phyloP scores from a whole-genome alignment of 2,113 vertebrate species.

The Cricetomys ansorgei region DNA sequence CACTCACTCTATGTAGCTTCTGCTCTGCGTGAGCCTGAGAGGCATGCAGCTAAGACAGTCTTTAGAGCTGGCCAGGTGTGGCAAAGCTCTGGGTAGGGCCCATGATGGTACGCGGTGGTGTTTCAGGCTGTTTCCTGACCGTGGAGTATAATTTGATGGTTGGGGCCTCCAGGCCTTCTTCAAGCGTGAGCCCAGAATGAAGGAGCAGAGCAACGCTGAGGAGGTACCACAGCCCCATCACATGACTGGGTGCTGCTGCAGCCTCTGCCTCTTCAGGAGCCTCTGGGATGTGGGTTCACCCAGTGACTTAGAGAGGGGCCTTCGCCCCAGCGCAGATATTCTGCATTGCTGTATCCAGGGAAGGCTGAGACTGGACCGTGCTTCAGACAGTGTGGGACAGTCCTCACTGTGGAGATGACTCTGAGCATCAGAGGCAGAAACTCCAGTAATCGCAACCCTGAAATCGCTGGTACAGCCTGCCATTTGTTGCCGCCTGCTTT shows the following conservation, averaged over 20 bases:
- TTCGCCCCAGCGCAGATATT: neutral
- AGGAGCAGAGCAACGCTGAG: neutral
- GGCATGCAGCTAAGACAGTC: fast-evolving
- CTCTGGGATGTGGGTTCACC: too few species aligned
- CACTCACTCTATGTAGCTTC: neutral
- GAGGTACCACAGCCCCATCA: neutral
- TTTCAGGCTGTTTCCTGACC: neutral
- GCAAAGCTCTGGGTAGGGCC: neutral
- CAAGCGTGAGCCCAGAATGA: neutral
- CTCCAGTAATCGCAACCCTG: fast-evolving
- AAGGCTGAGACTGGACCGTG: fast-evolving
- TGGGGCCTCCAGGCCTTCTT: neutral
- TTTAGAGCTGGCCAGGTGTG: neutral
- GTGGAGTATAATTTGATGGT: neutral
- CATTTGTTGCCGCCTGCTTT: neutral
- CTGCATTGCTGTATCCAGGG: fast-evolving
- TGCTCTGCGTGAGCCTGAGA: neutral
- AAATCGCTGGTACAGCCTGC: too few species aligned
- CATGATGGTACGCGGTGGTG: neutral
- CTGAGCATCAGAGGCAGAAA: neutral
- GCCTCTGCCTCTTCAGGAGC: neutral
- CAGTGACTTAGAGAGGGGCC: neutral
- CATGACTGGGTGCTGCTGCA: fast-evolving
- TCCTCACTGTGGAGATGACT: too few species aligned
- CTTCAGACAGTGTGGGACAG: fast-evolving